A percentile compares a stretch with the other conserved stretches of the same genome.
Conservation (phyloP, 2,797 vertebrate species). For the Psittacula derbiana region DNA sequence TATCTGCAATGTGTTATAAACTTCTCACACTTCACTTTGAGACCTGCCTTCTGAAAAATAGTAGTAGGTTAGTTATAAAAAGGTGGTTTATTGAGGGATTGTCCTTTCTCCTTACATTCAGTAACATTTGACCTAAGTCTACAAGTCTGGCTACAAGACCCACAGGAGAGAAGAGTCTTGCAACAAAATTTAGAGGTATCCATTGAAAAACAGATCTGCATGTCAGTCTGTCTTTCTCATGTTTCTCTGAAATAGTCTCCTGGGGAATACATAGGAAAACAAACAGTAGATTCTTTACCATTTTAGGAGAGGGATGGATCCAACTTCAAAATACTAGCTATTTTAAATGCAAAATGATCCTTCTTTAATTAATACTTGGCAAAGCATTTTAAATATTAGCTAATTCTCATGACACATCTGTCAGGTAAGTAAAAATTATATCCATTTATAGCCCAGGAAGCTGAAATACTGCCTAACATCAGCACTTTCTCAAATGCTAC, state of each 20-base stretch:
- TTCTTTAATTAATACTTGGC: constrained; percentile 54
- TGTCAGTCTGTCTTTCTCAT: not conserved
- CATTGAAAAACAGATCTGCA: not conserved
- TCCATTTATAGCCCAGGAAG: constrained; percentile 37
- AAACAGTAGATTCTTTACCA: constrained; percentile 14
- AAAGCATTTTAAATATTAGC: constrained; percentile 45
- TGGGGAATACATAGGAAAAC: not conserved
- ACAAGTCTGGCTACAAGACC: not conserved
- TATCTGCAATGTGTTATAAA: not conserved
- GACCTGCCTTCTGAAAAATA: not conserved
- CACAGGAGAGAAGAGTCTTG: not conserved
- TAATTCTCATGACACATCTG: constrained; percentile 48
- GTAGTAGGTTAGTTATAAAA: not conserved
- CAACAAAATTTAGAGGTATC: not conserved
- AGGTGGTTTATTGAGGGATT: not conserved
- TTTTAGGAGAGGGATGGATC: constrained; percentile 11
- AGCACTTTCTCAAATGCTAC: constrained; percentile 34
- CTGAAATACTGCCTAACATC: constrained; percentile 34
- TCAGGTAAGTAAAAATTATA: constrained; percentile 54
- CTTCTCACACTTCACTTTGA: not conserved
- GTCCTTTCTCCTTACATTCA: not conserved
- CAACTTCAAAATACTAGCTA: constrained; percentile 17
- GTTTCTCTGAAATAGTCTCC: not conserved
- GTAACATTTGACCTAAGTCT: not conserved
- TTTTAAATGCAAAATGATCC: constrained; percentile 31